Percentiles rank a stretch among this genome's conserved stretches.
phyloP scores from a whole-genome alignment of 2,113 vertebrate species.

The Pteruthius melanotis region DNA sequence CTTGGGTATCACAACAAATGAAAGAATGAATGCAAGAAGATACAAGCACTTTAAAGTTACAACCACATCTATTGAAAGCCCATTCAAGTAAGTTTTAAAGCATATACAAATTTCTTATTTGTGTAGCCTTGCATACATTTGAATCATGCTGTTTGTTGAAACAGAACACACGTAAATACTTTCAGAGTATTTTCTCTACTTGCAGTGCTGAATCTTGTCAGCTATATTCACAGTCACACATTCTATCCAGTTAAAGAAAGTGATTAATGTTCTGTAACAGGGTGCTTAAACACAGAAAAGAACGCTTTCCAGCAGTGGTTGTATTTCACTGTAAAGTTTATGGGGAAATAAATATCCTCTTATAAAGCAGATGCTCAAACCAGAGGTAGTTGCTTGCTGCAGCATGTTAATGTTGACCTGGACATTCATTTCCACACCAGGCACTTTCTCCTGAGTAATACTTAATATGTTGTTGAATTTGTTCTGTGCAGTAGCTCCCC shows the following conservation, averaged over 20 bases:
- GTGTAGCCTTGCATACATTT: not conserved
- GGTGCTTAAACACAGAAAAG: not conserved
- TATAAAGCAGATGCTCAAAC: not conserved
- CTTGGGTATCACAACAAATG: slow-evolving; percentile 97
- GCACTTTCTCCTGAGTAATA: not conserved
- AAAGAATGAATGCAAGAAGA: slow-evolving; percentile 98
- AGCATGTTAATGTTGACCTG: not conserved
- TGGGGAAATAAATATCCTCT: not conserved
- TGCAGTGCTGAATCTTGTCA: not conserved
- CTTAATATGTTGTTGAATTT: not conserved
- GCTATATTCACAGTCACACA: not conserved
- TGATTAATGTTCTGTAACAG: not conserved
- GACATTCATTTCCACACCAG: not conserved
- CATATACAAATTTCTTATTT: not conserved
- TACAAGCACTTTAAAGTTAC: slow-evolving; percentile 99
- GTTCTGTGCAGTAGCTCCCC: not conserved
- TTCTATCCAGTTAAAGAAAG: not conserved
- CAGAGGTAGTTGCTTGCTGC: not conserved
- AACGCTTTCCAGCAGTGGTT: not conserved
- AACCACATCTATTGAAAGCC: slow-evolving; percentile 98
- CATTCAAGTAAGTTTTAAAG: slow-evolving; percentile 89
- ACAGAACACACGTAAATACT: not conserved
- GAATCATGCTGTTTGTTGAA: not conserved
- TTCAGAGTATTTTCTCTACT: not conserved
- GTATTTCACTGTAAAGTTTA: not conserved